phyloP scores from a whole-genome alignment of 2,797 vertebrate genomes.

The Psittacula derbiana region DNA sequence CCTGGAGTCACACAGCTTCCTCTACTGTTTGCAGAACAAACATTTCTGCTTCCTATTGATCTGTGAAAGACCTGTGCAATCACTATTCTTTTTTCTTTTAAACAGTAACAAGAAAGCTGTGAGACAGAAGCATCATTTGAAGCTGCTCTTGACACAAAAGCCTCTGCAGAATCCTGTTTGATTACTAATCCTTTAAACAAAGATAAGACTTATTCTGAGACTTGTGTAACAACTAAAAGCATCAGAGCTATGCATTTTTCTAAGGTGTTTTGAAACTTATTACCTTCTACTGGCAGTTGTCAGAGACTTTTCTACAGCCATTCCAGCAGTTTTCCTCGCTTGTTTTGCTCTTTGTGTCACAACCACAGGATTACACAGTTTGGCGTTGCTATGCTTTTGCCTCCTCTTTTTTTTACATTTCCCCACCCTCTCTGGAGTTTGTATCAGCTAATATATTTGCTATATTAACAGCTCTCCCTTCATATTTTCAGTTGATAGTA shows the following conservation, averaged over 20 bases:
- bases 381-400: neutral
- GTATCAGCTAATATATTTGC: neutral
- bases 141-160: neutral
- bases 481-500: neutral
- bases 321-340: neutral
- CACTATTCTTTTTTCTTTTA: neutral
- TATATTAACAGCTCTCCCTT: neutral
- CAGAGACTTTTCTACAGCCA: neutral
- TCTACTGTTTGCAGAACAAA: neutral
- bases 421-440: neutral
- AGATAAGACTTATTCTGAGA: neutral
- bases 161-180: neutral
- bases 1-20: neutral
- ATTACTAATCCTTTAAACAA: neutral
- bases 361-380: neutral
- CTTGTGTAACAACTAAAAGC: neutral
- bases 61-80: neutral
- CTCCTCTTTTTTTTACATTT: neutral
- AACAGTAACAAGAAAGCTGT: neutral
- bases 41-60: conserved; percentile 1
- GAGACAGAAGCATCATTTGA: neutral
- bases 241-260: neutral
- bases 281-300: neutral
- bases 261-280: neutral
- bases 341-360: neutral